Percentiles rank a stretch among this genome's conserved stretches.
These are phyloP conservation scores for Sialia sialis DNA, from an alignment of 2,113 vertebrate species.

Conservation along the genomic window DNA sequence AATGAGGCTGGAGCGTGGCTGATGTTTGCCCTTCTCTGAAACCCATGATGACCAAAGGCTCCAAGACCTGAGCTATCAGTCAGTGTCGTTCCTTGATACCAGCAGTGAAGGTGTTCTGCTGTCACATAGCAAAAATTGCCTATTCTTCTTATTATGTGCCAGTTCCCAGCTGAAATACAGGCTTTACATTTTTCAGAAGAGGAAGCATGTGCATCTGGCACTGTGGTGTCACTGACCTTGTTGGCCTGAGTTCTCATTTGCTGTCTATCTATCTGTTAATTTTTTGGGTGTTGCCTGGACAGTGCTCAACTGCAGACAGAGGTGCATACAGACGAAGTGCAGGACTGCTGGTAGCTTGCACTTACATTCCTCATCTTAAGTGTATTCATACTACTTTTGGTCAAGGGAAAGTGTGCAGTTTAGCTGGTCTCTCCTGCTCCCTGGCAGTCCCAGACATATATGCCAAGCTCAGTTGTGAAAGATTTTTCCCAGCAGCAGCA, in stretches of 20 bases:
- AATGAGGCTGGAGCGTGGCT: background rate
- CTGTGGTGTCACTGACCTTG: background rate
- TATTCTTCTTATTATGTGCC: background rate
- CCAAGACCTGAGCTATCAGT: background rate
- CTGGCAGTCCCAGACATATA: background rate
- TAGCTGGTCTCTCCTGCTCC: background rate
- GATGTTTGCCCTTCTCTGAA: background rate
- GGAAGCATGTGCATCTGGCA: background rate
- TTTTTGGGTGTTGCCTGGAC: background rate
- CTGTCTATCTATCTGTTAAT: background rate
- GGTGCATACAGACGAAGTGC: background rate
- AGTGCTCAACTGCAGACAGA: background rate
- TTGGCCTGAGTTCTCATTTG: background rate
- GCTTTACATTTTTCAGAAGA: background rate
- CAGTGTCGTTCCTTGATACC: background rate
- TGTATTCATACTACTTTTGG: background rate
- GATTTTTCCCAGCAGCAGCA: constrained; percentile 53
- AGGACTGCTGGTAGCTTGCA: background rate
- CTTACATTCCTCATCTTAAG: background rate
- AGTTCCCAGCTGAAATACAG: background rate
- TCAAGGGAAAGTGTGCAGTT: background rate
- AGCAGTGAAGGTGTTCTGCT: background rate
- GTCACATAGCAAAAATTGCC: background rate
- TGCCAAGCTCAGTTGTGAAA: constrained; percentile 43
- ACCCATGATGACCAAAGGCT: background rate